Evolutionary conservation across 2,797 vertebrate genomes (phyloP).

Genomic region (Chromis chromis): DNA sequence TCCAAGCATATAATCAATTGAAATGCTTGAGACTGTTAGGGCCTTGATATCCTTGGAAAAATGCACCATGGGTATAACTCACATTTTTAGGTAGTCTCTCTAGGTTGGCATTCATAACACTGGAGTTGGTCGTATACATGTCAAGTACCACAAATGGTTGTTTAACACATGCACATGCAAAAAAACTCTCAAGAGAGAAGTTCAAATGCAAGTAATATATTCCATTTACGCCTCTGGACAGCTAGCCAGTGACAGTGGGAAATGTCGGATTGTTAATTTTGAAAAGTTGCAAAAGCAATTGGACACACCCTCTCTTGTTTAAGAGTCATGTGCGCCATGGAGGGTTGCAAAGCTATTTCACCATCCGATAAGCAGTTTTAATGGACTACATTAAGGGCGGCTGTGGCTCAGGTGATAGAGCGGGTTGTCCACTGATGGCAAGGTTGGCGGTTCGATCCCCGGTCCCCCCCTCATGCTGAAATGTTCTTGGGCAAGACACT

Average conservation of each 20-base stretch:
- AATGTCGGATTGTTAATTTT: neutral
- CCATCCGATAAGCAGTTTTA: neutral
- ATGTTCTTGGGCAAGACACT: too few species aligned
- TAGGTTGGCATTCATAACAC: neutral
- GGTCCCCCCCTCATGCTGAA: too few species aligned
- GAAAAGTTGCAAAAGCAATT: slow-evolving; percentile 10
- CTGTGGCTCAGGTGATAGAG: too few species aligned
- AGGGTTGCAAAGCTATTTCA: neutral
- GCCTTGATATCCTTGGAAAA: neutral
- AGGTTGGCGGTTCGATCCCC: too few species aligned
- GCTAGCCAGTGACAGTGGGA: slow-evolving; percentile 4
- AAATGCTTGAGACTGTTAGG: neutral
- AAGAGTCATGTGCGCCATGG: neutral
- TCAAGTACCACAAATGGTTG: neutral
- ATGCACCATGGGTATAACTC: neutral
- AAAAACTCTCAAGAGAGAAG: neutral
- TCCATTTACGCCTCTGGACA: slow-evolving; percentile 4
- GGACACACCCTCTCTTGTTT: neutral
- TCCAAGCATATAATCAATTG: neutral
- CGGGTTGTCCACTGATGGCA: too few species aligned
- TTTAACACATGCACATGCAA: neutral
- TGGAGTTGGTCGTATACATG: neutral
- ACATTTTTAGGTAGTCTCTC: neutral
- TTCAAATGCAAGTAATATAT: slow-evolving; percentile 1
- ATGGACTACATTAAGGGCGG: too few species aligned